Evolutionary conservation across 2,888 invertebrate species (phyloP), one percentile per base, ranked within the genome.

Genomic region (Eueremaeus valkanovi): DNA sequence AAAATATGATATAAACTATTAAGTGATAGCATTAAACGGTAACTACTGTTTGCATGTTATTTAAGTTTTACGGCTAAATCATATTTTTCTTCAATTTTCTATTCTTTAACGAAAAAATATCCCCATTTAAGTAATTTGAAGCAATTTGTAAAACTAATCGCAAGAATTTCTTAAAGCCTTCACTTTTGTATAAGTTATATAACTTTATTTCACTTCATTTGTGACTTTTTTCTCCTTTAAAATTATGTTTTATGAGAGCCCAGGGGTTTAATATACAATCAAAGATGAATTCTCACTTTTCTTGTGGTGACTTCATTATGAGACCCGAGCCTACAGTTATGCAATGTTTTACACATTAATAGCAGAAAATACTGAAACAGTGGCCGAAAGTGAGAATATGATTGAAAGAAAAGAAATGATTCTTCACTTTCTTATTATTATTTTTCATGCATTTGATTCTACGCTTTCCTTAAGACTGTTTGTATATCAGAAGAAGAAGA

Each of bases 101-200:
- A 18, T 16, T 45, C 36, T 8, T 36, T 8, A 8, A 5, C 36
- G 36, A 45, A 29, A 11, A 58, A 58, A 58, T 24, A 58, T 5
- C 24, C 58, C 21, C 58, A 58, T 58, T 58, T 16, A 24, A 58
- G 58, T 58, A 58, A 58, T 58, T 58, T 16, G 27, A 58, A 58
- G 27, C 58, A 3, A 58, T 58, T 58, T 58, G 27, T 58, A 24
- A 58, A 58, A 58, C 24, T 58, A 58, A 58, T 58, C 58, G 58
- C 58, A 58, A 18, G 18, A 18, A 5, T 58, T 58, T 58, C 24
- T 40, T 11, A 9, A 9, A 9, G 51, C n/a, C 51, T 51, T 21
- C 51, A 58, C 11, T 27, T 24, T 11, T 24, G n/a, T 27, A 16
- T 11, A 58, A 58, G 3, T 16, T 58, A 51, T 11, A 51, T 51